These are phyloP conservation scores for Trinorchestia longiramus DNA, from an alignment of 1,140 invertebrate species.

Conservation along the genomic window DNA sequence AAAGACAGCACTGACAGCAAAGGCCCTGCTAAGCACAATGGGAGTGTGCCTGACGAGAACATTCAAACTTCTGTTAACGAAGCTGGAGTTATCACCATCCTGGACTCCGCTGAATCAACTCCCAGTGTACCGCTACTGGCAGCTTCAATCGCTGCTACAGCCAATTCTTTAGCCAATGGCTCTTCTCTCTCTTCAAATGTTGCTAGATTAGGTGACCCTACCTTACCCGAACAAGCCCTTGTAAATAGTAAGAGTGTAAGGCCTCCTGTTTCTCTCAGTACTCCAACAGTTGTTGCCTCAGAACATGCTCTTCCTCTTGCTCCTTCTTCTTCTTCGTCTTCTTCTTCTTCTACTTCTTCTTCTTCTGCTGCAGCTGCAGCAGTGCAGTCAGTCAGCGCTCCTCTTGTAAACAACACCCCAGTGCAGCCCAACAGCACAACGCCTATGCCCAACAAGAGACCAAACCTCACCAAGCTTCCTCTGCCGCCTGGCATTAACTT, in stretches of 20 bases:
- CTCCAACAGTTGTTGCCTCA: conserved; percentile 44
- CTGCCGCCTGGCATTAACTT: conserved; percentile 87
- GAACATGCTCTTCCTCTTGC: conserved; percentile 54
- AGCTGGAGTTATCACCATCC: conserved; percentile 13
- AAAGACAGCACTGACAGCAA: conserved; percentile 71
- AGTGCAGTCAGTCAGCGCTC: neutral
- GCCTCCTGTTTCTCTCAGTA: conserved; percentile 65
- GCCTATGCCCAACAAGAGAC: conserved; percentile 57
- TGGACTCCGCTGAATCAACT: neutral
- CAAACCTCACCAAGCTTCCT: conserved; percentile 73
- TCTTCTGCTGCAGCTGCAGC: conserved; percentile 13
- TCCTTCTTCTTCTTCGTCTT: conserved; percentile 15
- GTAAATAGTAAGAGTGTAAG: conserved; percentile 63
- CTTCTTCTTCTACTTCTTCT: conserved; percentile 59
- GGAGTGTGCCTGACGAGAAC: neutral
- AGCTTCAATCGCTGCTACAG: neutral
- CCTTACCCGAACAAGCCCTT: neutral
- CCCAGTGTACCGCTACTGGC: neutral
- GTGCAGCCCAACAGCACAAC: neutral
- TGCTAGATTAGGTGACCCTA: neutral
- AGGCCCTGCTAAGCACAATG: conserved; percentile 72
- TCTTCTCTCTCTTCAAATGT: neutral
- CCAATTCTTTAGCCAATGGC: conserved; percentile 26
- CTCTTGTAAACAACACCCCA: neutral
- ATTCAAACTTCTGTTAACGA: conserved; percentile 11